phyloP scores from a whole-genome alignment of 2,888 invertebrate species.

The Hydriomena furcata region DNA sequence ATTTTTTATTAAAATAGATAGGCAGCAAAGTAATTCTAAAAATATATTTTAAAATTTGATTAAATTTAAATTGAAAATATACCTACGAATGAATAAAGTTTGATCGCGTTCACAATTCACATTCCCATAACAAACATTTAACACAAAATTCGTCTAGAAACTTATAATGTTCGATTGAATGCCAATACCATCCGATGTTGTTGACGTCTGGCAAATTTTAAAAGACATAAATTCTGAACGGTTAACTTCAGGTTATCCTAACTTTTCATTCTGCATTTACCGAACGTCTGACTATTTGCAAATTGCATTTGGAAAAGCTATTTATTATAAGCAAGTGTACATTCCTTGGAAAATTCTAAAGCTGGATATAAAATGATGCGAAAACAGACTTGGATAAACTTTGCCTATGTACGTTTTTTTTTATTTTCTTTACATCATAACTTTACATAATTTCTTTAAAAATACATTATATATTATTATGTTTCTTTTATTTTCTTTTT shows the following conservation, averaged over 20 bases:
- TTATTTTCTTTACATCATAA: too few relatives aligned
- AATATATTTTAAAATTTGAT: too few relatives aligned
- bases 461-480: too few relatives aligned
- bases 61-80: too few relatives aligned
- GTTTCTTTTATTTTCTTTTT: too few relatives aligned
- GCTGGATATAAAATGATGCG: too few relatives aligned
- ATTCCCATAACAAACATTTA: conserved; percentile 9
- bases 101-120: background rate
- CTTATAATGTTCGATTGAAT: conserved; percentile 13
- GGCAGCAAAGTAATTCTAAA: too few relatives aligned
- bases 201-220: conserved; percentile 39
- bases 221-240: conserved; percentile 24
- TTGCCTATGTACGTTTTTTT: too few relatives aligned
- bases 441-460: too few relatives aligned
- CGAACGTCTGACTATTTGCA: conserved; percentile 19
- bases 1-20: too few relatives aligned
- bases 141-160: conserved; percentile 23
- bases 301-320: conserved; percentile 17
- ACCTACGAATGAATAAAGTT: background rate
- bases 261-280: conserved; percentile 17
- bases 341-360: background rate
- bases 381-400: too few relatives aligned
- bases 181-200: conserved; percentile 34
- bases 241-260: conserved; percentile 20
- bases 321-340: conserved; percentile 6